Conservation (phyloP, 2,888 invertebrate genomes). For the Parnassius smintheus region DNA sequence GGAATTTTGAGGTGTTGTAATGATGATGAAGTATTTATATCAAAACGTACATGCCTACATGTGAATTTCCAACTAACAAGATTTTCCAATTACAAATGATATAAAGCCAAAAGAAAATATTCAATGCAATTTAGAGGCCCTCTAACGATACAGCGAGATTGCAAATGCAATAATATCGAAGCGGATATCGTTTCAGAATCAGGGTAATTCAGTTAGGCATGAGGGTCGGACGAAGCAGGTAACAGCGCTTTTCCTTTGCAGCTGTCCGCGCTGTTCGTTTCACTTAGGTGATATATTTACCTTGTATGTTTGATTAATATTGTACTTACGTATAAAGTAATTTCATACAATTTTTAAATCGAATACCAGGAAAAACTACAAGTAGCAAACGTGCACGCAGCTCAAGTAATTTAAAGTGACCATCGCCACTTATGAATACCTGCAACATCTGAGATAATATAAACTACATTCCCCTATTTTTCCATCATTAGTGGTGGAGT, state of each 20-base stretch:
- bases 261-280: conserved; percentile 7
- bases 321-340: too few relatives aligned
- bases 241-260: conserved; percentile 7
- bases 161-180: conserved; percentile 28
- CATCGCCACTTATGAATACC: too few relatives aligned
- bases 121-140: conserved; percentile 25
- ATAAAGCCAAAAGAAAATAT: conserved; percentile 25
- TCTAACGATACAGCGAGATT: conserved; percentile 24
- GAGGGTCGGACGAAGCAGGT: conserved; percentile 13
- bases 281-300: conserved; percentile 5
- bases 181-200: conserved; percentile 18
- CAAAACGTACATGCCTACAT: too few relatives aligned
- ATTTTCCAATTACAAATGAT: background rate
- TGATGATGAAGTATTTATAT: too few relatives aligned
- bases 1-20: too few relatives aligned
- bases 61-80: background rate
- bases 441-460: too few relatives aligned
- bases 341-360: too few relatives aligned
- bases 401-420: too few relatives aligned
- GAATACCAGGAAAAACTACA: too few relatives aligned
- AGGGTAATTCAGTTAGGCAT: conserved; percentile 17
- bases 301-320: background rate
- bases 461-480: too few relatives aligned
- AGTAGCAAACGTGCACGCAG: too few relatives aligned
- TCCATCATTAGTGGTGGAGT: too few relatives aligned